Evolutionary conservation across 2,797 vertebrate species (phyloP), one percentile per base, ranked within the genome.

Genomic region (Ataeniobius toweri): DNA sequence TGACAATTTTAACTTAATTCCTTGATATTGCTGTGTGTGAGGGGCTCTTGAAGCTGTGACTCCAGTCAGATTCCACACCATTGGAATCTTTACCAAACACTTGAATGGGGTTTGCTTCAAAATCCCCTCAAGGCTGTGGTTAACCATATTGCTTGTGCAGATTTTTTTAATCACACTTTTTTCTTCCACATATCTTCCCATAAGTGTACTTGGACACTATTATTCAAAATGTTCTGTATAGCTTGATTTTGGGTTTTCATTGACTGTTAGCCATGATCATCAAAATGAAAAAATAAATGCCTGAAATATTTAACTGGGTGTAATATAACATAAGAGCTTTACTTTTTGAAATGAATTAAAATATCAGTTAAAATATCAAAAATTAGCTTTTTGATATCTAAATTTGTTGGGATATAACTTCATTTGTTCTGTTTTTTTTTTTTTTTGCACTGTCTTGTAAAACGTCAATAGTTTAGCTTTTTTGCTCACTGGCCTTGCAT

Each of bases 401-500:
- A 41, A 41, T 67, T 67, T 41, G 5, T 3, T 67, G 9, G 12
- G 36, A 24, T 67, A 9, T 36, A 41, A 20, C 20, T 12, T 67
- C 61, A 65, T 83, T 56, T 58, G 26, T 58, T 83, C 77, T 71
- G 67, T 83, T 53, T 77, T 65, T 80, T 63, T 22, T 81, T 39
- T 78, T 56, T 70, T 55, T 36, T 73, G 74, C 73, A 73, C 72
- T 71, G 46, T 71, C 44, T 41, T 59, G 56, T 63, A 48, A 80
- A 83, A 74, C 65, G 50, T 72, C 73, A 79, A 48, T 58, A 22
- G 10, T 10, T 78, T 55, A 74, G 76, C 55, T 81, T 85, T 78
- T 73, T 53, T 72, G 12, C 78, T 80, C 69, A 50, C 71, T 83
- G 22, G 65, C 83, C 73, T 58, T 71, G 69, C 61, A 78, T 81